phyloP scores from a whole-genome alignment of 2,113 vertebrate species.

The Polypterus senegalus region DNA sequence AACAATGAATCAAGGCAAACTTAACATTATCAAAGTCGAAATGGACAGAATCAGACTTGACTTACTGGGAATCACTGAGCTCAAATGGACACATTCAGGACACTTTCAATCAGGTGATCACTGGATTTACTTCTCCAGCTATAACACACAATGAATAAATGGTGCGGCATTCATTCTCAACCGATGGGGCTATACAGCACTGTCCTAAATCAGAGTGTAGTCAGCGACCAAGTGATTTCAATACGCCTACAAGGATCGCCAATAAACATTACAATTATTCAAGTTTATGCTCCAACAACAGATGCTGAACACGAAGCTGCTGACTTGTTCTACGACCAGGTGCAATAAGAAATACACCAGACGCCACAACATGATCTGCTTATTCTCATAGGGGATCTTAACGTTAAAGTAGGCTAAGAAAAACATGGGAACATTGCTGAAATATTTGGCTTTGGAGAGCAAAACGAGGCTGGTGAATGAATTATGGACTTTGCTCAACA shows the following conservation, averaged over 20 bases:
- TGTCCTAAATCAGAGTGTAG: not conserved
- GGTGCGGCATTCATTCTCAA: not conserved
- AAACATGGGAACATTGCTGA: too few species aligned
- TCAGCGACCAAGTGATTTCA: not conserved
- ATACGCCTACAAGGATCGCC: not conserved
- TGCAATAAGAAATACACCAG: not conserved
- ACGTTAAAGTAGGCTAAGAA: too few species aligned
- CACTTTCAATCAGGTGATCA: not conserved
- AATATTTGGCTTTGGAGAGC: too few species aligned
- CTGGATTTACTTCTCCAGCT: not conserved
- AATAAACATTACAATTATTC: not conserved
- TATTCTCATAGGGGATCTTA: too few species aligned
- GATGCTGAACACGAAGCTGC: not conserved
- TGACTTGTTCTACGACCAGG: not conserved
- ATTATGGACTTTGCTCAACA: too few species aligned
- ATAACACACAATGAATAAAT: not conserved
- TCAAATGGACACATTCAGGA: not conserved
- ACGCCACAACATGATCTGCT: too few species aligned
- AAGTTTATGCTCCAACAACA: not conserved
- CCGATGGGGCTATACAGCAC: not conserved
- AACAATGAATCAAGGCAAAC: not conserved
- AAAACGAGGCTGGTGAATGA: too few species aligned
- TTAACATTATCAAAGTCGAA: not conserved
- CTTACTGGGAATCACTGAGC: not conserved
- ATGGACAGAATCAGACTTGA: not conserved